Evolutionary conservation across 2,113 vertebrate genomes (phyloP), one percentile per base, ranked within the genome.

Genomic region (Machaerirhynchus nigripectus): DNA sequence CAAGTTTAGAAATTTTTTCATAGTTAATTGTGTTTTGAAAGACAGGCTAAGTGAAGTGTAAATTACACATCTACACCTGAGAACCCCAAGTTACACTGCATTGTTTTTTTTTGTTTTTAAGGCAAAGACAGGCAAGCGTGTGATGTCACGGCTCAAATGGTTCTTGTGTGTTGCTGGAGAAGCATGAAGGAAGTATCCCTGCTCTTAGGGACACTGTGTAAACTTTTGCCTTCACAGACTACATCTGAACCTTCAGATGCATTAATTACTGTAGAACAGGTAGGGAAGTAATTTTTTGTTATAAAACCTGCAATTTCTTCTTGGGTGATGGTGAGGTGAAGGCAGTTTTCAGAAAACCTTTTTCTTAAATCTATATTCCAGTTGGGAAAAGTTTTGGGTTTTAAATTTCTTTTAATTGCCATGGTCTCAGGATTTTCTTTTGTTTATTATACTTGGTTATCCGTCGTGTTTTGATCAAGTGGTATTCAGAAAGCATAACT

Each of bases 141-240:
- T 97, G 98, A 99, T 9, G 98, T 99, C 94, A 99, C 99, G 3
- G 99, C 99, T 90, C 99, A 99, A 87, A 99, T 99, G 99, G 99
- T 99, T 73, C 98, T 99, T 89, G 98, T 99, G 2, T 99, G 99
- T 90, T 99, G 99, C 95, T 99, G 99, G 99, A 98, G 99, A 97
- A 99, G 98, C 90, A 99, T 99, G 99, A 99, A 99, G 98, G 99
- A 99, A 96, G 98, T 99, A 35, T 98, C 99, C 93, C 98, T 99
- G 96, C 98, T 99, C 70, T 93, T 99, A 18, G 99, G 99, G 47
- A 98, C 98, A 8, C 95, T 99, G 91, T 99, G 99, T 96, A 99
- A 99, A 93, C 98, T 98, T 90, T 94, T 99, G 18, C 98, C 99
- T 47, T 89, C 98, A n/a, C 95, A 92, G 59, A 31, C 84, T n/a